phyloP scores from a whole-genome alignment of 2,888 invertebrate species.

The Sericinus montela region DNA sequence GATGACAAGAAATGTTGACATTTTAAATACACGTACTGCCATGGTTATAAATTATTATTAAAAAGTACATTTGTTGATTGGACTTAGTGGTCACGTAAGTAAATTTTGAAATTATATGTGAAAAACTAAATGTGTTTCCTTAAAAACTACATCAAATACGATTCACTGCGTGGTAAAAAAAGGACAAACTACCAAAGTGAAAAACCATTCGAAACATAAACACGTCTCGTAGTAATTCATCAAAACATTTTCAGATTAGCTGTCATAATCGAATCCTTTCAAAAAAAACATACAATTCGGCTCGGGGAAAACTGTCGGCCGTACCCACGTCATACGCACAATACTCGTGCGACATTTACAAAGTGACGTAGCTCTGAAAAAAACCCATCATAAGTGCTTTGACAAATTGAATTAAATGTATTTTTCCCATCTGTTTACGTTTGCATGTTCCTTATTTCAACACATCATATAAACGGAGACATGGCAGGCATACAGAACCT shows the following conservation, averaged over 20 bases:
- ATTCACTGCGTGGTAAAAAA: too few species aligned
- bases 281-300: slow-evolving; percentile 57
- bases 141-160: too few species aligned
- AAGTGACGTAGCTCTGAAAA: slow-evolving; percentile 50
- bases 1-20: too few species aligned
- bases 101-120: too few species aligned
- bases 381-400: slow-evolving; percentile 45
- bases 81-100: too few species aligned
- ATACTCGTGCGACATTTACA: slow-evolving; percentile 38
- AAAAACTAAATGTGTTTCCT: too few species aligned
- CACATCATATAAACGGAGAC: too few species aligned
- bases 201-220: neutral
- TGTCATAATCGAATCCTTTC: slow-evolving; percentile 38
- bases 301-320: slow-evolving; percentile 38
- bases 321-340: slow-evolving; percentile 70
- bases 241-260: slow-evolving; percentile 21
- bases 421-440: slow-evolving; percentile 25
- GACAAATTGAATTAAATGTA: slow-evolving; percentile 55
- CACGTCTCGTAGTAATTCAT: slow-evolving; percentile 18
- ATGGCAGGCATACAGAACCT: too few species aligned
- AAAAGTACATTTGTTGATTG: too few species aligned
- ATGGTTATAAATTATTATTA: too few species aligned
- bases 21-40: too few species aligned
- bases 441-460: neutral
- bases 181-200: too few species aligned